phyloP scores from a whole-genome alignment of 2,888 invertebrate species.

The Selenia dentaria region DNA sequence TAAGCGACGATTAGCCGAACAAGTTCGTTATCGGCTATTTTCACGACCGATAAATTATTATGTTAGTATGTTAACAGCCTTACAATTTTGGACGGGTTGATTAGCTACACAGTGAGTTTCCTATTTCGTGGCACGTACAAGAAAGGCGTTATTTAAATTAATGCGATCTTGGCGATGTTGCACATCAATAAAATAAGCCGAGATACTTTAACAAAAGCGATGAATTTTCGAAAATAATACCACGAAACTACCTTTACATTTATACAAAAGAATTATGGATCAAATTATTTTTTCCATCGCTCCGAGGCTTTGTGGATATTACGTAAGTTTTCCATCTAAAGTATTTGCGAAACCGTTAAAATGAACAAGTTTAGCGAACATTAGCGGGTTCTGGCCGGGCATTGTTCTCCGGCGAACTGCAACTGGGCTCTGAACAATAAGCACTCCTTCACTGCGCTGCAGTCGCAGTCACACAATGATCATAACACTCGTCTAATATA shows the following conservation, averaged over 20 bases:
- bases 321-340: constrained; percentile 11
- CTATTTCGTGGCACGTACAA: neutral
- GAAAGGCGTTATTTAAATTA: neutral
- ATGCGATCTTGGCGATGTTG: neutral
- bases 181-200: neutral
- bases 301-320: neutral
- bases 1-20: constrained; percentile 40
- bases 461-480: constrained; percentile 37
- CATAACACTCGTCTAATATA: constrained; percentile 45
- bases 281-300: too few relatives aligned
- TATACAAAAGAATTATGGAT: too few relatives aligned
- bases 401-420: constrained; percentile 38
- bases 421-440: constrained; percentile 42
- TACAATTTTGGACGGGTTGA: constrained; percentile 11
- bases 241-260: too few relatives aligned
- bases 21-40: constrained; percentile 52
- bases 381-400: constrained; percentile 26
- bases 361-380: constrained; percentile 27
- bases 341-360: constrained; percentile 26
- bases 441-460: constrained; percentile 37
- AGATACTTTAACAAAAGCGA: too few relatives aligned
- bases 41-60: constrained; percentile 54
- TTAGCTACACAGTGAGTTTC: constrained; percentile 3
- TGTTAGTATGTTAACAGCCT: constrained; percentile 24
- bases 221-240: too few relatives aligned